A percentile compares a stretch with the other conserved stretches of the same genome.
phyloP scores from a whole-genome alignment of 2,888 invertebrate genomes.

The Aphidius colemani region DNA sequence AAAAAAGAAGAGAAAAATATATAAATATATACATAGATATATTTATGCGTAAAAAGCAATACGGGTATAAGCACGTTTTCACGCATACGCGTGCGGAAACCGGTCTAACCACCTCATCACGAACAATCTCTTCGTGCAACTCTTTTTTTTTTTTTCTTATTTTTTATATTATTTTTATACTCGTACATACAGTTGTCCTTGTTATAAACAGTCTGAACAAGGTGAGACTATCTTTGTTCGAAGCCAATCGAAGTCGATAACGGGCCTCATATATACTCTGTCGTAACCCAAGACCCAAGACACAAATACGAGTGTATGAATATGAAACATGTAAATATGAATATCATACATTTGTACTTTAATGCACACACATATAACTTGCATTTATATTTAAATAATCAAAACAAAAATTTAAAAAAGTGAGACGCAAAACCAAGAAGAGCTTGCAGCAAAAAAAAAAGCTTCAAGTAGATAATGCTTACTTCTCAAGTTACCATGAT shows the following conservation, averaged over 20 bases:
- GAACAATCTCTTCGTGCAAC: conserved; percentile 58
- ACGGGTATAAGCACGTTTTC: conserved; percentile 30
- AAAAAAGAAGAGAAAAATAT: conserved; percentile 12
- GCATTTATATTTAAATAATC: conserved; percentile 1
- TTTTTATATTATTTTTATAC: conserved; percentile 3
- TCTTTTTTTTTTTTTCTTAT: conserved; percentile 40
- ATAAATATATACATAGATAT: not conserved
- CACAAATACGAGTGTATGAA: conserved; percentile 59
- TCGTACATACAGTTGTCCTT: conserved; percentile 24
- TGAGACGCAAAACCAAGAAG: not conserved
- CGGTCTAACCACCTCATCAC: conserved; percentile 61
- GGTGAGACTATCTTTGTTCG: conserved; percentile 28
- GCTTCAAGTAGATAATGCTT: not conserved
- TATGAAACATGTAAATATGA: conserved; percentile 36
- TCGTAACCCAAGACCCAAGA: conserved; percentile 63
- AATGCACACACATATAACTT: not conserved
- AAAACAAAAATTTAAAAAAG: no score
- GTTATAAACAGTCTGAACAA: conserved; percentile 23
- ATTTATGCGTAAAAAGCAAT: conserved; percentile 12
- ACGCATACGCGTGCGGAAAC: conserved; percentile 52
- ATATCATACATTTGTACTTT: conserved; percentile 14
- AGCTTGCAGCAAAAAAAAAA: not conserved
- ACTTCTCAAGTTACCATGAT: no score
- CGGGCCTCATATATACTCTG: conserved; percentile 56
- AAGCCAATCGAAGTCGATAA: conserved; percentile 58